phyloP scores from a whole-genome alignment of 2,888 invertebrate genomes.

The Coelinius sp. region DNA sequence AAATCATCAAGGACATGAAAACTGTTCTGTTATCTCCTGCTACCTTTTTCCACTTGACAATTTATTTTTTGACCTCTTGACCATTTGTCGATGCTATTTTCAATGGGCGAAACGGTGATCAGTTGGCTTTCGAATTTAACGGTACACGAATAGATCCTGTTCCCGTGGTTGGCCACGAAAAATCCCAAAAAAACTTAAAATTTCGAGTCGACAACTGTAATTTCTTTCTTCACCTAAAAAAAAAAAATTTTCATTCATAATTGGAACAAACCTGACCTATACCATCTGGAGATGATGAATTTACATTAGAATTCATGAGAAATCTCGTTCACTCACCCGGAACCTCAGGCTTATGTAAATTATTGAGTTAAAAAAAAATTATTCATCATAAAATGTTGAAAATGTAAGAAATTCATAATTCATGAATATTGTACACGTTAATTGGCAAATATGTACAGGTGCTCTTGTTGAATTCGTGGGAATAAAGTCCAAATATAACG shows the following conservation, averaged over 20 bases:
- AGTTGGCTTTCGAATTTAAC: constrained; percentile 19
- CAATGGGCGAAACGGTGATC: neutral
- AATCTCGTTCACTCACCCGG: no score
- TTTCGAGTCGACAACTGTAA: no score
- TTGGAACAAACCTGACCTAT: neutral
- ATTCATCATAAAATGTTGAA: neutral
- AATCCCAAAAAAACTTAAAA: neutral
- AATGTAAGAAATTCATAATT: neutral
- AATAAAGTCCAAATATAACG: constrained; percentile 59
- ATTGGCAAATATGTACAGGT: neutral
- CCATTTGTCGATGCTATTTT: constrained; percentile 4
- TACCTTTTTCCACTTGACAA: no score
- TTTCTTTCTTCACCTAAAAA: no score
- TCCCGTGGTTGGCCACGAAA: neutral
- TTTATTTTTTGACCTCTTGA: no score
- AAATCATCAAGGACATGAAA: no score
- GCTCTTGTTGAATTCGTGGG: constrained; percentile 50
- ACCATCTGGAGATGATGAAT: neutral
- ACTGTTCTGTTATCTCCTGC: no score
- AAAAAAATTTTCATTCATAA: neutral
- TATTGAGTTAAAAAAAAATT: no score
- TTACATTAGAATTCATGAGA: neutral
- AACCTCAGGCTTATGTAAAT: no score
- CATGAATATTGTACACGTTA: neutral
- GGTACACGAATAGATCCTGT: constrained; percentile 4